A percentile compares a stretch with the other conserved stretches of the same genome.
phyloP scores from a whole-genome alignment of 1,140 invertebrate genomes.

The Megalopta genalis region DNA sequence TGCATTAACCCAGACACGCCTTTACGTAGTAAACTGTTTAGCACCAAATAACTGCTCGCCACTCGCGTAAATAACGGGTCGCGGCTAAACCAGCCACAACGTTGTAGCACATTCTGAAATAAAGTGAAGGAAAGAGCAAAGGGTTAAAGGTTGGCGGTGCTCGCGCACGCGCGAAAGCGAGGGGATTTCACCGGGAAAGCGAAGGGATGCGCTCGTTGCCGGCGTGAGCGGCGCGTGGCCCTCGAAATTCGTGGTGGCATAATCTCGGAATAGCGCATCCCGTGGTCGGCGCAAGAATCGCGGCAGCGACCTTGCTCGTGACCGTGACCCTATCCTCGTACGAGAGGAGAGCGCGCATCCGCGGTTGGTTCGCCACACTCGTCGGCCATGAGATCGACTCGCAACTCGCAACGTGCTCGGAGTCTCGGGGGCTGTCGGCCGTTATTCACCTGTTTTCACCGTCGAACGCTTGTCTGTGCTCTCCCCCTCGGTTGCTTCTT shows the following conservation, averaged over 20 bases:
- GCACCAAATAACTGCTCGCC: too few relatives aligned
- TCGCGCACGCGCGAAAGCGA: too few relatives aligned
- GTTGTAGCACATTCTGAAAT: too few relatives aligned
- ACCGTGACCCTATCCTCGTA: conserved; percentile 69
- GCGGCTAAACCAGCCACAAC: too few relatives aligned
- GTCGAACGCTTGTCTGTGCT: conserved; percentile 61
- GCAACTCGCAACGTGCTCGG: conserved; percentile 44
- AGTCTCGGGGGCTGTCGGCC: conserved; percentile 71
- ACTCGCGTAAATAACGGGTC: too few relatives aligned
- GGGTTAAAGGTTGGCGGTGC: too few relatives aligned
- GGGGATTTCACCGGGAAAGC: too few relatives aligned
- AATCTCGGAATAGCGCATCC: conserved; percentile 66
- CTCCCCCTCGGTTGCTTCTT: conserved; percentile 47
- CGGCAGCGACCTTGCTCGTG: conserved; percentile 72
- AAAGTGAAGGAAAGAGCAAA: too few relatives aligned
- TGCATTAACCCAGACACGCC: too few relatives aligned
- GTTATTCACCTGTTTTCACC: conserved; percentile 75
- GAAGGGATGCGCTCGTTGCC: too few relatives aligned
- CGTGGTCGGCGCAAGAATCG: conserved; percentile 69
- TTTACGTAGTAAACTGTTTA: too few relatives aligned
- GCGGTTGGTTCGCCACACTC: conserved; percentile 67
- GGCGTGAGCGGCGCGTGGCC: not conserved
- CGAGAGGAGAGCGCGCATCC: conserved; percentile 52
- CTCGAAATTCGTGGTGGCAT: conserved; percentile 69
- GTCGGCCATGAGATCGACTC: conserved; percentile 69